These are phyloP conservation scores for Brachionus manjavacas DNA, from an alignment of 1,140 invertebrate genomes.

Conservation along the genomic window DNA sequence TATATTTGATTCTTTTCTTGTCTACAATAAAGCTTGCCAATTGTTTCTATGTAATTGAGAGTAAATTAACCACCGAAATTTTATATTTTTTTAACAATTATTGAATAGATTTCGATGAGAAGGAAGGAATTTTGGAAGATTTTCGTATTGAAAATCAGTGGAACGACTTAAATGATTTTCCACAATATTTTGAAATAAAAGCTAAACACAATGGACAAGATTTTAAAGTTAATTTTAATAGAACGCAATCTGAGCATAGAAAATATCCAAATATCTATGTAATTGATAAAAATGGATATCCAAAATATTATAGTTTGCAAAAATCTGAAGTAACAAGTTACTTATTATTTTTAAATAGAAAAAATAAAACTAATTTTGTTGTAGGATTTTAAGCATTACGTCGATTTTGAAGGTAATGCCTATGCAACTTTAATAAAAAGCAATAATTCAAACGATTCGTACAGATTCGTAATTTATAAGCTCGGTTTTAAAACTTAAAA, in stretches of 20 bases:
- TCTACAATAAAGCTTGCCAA: too few species aligned
- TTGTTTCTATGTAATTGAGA: not conserved
- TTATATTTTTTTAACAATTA: not conserved
- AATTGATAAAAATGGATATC: conserved; percentile 6
- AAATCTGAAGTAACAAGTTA: not conserved
- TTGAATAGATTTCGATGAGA: not conserved
- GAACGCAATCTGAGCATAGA: not conserved
- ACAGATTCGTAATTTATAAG: not conserved
- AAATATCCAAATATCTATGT: not conserved
- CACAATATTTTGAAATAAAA: not conserved
- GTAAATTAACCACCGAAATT: not conserved
- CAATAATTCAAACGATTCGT: not conserved
- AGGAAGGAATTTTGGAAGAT: not conserved
- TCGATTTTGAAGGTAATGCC: not conserved
- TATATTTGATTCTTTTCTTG: too few species aligned
- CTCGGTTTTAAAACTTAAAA: not conserved
- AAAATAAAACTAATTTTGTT: not conserved
- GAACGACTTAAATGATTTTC: not conserved
- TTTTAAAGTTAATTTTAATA: not conserved
- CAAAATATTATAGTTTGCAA: not conserved
- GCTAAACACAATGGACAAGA: not conserved
- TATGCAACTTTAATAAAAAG: conserved; percentile 14
- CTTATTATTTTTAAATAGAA: not conserved
- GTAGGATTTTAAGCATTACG: not conserved
- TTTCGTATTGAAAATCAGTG: not conserved